Conservation (phyloP, 2,888 invertebrate genomes). For the Hydrotaea cyrtoneurina region DNA sequence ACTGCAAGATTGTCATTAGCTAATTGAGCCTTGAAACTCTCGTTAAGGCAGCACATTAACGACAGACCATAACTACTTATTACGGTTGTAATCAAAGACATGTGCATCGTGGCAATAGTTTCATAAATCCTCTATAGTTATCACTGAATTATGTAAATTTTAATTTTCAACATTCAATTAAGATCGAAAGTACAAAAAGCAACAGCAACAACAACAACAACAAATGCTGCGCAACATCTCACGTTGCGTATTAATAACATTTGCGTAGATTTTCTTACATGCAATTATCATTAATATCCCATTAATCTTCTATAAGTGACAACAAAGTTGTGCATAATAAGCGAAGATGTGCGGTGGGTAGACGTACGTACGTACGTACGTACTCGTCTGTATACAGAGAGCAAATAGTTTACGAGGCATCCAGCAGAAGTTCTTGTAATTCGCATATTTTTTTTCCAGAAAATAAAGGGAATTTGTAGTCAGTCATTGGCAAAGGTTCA, state of each 20-base stretch:
- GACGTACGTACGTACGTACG: background rate
- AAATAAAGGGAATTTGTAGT: no score
- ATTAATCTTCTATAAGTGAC: conserved; percentile 64
- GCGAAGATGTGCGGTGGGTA: background rate
- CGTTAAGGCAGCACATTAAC: no score
- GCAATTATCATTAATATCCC: conserved; percentile 65
- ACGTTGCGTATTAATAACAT: conserved; percentile 53
- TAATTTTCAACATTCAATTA: conserved; percentile 17
- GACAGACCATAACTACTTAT: background rate
- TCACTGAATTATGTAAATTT: conserved; percentile 32
- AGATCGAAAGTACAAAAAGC: no score
- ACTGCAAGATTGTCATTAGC: no score
- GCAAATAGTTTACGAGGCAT: background rate
- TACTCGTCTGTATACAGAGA: no score
- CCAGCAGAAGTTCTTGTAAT: background rate
- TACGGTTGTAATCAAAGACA: background rate
- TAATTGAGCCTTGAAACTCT: no score
- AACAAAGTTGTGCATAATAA: conserved; percentile 40
- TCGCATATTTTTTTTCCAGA: no score
- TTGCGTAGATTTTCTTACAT: conserved; percentile 51
- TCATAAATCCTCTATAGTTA: background rate
- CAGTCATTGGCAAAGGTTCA: no score
- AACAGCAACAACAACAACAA: background rate
- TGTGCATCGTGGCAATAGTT: background rate
- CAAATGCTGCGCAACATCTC: conserved; percentile 4